Conservation (phyloP, 2,888 invertebrate species). For the Torymus auratus region DNA sequence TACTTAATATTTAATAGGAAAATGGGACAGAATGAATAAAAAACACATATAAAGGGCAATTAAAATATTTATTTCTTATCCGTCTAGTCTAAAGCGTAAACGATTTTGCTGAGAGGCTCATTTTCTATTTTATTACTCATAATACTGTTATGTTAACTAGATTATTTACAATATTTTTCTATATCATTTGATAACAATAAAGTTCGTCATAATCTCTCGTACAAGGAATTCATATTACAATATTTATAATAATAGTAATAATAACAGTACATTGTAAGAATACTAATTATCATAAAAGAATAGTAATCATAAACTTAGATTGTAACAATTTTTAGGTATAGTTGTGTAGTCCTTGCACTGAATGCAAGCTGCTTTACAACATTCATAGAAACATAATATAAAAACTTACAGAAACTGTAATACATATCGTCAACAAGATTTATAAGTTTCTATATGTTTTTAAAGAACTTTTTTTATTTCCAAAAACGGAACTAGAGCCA, state of each 20-base stretch:
- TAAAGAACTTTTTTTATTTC: slow-evolving; percentile 40
- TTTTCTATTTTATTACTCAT: slow-evolving; percentile 71
- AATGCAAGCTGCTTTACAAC: slow-evolving; percentile 36
- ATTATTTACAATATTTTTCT: slow-evolving; percentile 72
- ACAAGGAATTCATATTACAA: slow-evolving; percentile 53
- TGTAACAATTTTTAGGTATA: slow-evolving; percentile 31
- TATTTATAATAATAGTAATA: slow-evolving; percentile 50
- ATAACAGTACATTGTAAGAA: slow-evolving; percentile 46
- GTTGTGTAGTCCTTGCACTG: slow-evolving; percentile 30
- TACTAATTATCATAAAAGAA: slow-evolving; percentile 45
- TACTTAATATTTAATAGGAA: neutral
- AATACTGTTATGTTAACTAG: slow-evolving; percentile 74
- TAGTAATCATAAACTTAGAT: slow-evolving; percentile 39
- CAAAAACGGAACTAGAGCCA: slow-evolving; percentile 46
- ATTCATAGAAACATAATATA: slow-evolving; percentile 34
- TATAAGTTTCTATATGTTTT: slow-evolving; percentile 32
- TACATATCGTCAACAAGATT: slow-evolving; percentile 25
- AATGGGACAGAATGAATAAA: slow-evolving; percentile 32
- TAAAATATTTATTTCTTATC: slow-evolving; percentile 71
- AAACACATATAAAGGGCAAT: slow-evolving; percentile 62
- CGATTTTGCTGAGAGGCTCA: slow-evolving; percentile 67
- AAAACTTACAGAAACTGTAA: slow-evolving; percentile 43
- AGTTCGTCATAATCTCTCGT: slow-evolving; percentile 64
- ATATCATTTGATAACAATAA: slow-evolving; percentile 68
- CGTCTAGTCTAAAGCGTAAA: slow-evolving; percentile 70